Base-by-base conservation (phyloP, 2,113 vertebrate genomes). In the Columba livia region DNA sequence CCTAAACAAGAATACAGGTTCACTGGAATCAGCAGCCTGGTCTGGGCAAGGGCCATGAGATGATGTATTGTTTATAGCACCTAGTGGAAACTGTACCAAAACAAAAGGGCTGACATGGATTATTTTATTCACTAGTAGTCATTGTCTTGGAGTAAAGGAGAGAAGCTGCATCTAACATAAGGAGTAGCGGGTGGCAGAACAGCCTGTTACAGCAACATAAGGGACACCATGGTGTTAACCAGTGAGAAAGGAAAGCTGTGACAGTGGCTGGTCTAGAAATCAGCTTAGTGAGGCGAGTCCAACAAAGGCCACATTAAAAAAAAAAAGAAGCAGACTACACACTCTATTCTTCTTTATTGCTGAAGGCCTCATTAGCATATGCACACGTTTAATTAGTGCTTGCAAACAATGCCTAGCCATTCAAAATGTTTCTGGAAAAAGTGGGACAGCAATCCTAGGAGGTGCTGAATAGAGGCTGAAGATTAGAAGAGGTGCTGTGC, bases 101-200 rank as follows among this genome's bases (percentile, higher is more conserved):
- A 47, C 47, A 85, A 88, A 95, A 70, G 8, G 40, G 25, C 31
- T 54, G 40, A 47, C 48, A 62, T 13, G 20, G 62, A 64, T 78
- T 79, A 80, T 83, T 88, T 89, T 88, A 77, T 50, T 77, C 38
- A 47, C 13, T 77, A 67, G 64, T 66, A 62, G 58, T 50, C 60
- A 85, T 23, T 91, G 50, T 71, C 42, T 66, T 47, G 48, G 56
- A 91, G 75, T 23, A 94, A 78, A 88, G 50, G 56, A 89, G 65
- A 56, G 73, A 69, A 88, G 50, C 71, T 85, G 54, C n/a, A 66
- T 47, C 51, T 78, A 82, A 79, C 79, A 90, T 74, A 91, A 34
- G 79, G 95, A 94, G 71, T 71, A 93, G 89, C 1, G 44, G 29
- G 84, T 85, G 91, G 85, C 54, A 89, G 79, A 97, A 93, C 77